Evolutionary conservation across 2,797 vertebrate genomes (phyloP), one percentile per base, ranked within the genome.

Genomic region (Enteromius paludinosus): DNA sequence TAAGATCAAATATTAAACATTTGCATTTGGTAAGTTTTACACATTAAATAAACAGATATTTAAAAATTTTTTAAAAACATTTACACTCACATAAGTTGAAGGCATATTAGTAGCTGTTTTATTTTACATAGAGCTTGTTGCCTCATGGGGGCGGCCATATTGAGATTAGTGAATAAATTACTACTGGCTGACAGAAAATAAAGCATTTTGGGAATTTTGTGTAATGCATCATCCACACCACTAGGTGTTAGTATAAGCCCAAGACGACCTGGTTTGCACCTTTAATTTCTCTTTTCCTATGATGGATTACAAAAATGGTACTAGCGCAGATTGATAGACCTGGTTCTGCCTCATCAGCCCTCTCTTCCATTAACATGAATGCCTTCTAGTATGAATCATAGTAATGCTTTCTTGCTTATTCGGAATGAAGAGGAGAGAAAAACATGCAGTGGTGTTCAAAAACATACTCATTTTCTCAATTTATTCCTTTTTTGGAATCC

Each of bases 331-430:
- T 23, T 52, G 62, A 49, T 52, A 49, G 61, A 65, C 14, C 20
- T 43, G 43, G 59, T 66, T 66, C 25, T 66, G 76, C 14, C 62
- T 78, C 43, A 78, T 66, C 61, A 77, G 30, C 41, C 18, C 23
- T 64, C 12, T 23, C 45, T 33, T 25, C n/a, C 20, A 68, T 66
- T 66, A 49, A 52, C 20, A 78, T 11, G 7, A 78, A 65, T 68
- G 7, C 4, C 30, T 78, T 54, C n/a, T 25, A 38, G 45, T 38
- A 78, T 49, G 20, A 78, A 66, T 65, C 76, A 52, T n/a, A 65
- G 18, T 66, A 52, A 65, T 25, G 5, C 10, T 4, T 61, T 45
- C 38, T 43, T n/a, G 28, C 61, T 66, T 52, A 17, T 66, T 68
- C 30, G 17, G 62, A 68, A 35, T 17, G 8, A 78, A 65, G 12